Percentiles rank a stretch among this genome's conserved stretches.
phyloP scores from a whole-genome alignment of 1,140 invertebrate species.

The Myzus persicae region DNA sequence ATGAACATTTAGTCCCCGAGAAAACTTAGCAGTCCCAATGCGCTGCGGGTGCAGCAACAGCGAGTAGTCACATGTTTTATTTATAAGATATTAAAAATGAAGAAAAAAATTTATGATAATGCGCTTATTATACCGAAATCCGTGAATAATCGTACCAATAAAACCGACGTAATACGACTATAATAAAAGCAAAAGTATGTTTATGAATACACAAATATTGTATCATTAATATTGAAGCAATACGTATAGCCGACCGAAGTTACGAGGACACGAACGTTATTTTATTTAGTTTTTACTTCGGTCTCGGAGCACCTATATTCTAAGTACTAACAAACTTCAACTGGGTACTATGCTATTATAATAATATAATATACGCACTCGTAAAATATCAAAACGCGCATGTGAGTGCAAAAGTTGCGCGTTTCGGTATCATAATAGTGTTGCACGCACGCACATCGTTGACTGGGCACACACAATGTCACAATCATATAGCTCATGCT shows the following conservation, averaged over 20 bases:
- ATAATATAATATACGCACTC: no score
- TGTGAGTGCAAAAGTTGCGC: no score
- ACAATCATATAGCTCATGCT: background rate
- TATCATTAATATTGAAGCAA: conserved; percentile 19
- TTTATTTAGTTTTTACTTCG: conserved; percentile 10
- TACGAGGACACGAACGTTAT: conserved; percentile 10
- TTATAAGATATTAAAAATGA: conserved; percentile 19
- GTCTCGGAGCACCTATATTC: background rate
- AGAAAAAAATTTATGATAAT: conserved; percentile 35
- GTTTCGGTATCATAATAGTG: background rate
- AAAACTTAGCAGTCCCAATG: conserved; percentile 25
- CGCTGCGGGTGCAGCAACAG: background rate
- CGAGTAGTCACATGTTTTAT: conserved; percentile 38
- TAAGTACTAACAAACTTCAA: background rate
- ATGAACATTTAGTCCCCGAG: background rate
- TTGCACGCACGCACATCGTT: background rate
- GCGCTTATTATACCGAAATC: conserved; percentile 26
- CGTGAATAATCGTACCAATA: conserved; percentile 29
- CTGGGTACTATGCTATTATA: background rate
- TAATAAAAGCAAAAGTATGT: conserved; percentile 38
- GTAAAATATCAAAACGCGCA: background rate
- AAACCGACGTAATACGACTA: conserved; percentile 16
- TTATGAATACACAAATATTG: conserved; percentile 42
- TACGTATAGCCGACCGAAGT: background rate
- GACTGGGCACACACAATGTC: background rate